Percentiles rank a stretch among this genome's conserved stretches.
Conservation (phyloP, 2,888 invertebrate genomes). For the Pocota personata region DNA sequence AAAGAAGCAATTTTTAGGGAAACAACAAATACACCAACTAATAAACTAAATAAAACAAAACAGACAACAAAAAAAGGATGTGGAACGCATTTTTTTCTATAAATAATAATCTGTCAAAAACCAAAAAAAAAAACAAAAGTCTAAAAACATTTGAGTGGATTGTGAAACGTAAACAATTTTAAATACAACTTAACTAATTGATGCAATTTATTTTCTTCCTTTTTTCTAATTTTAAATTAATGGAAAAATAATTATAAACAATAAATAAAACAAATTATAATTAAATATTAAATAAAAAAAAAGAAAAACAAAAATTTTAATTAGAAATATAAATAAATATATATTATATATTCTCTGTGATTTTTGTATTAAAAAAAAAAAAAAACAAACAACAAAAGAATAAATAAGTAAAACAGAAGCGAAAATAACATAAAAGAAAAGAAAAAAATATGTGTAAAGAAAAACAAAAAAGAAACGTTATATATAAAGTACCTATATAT, state of each 20-base stretch:
- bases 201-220: conserved; percentile 72
- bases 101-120: conserved; percentile 51
- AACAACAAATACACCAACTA: conserved; percentile 66
- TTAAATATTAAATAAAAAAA: conserved; percentile 48
- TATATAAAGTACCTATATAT: conserved; percentile 46
- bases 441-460: conserved; percentile 43
- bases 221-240: conserved; percentile 64
- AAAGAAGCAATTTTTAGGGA: conserved; percentile 73
- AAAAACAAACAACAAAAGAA: conserved; percentile 69
- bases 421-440: conserved; percentile 45
- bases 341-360: conserved; percentile 74
- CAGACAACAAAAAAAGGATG: conserved; percentile 47
- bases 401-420: conserved; percentile 42
- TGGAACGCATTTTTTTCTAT: conserved; percentile 68
- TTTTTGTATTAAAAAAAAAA: conserved; percentile 74
- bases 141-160: conserved; percentile 14
- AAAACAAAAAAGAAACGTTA: background rate
- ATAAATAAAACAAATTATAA: conserved; percentile 52
- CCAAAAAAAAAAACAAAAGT: conserved; percentile 33
- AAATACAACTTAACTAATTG: conserved; percentile 55
- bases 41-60: background rate
- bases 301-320: conserved; percentile 44
- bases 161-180: conserved; percentile 29
- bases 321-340: conserved; percentile 67
- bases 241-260: conserved; percentile 60